Conservation (phyloP, 2,113 vertebrate species). For the Odocoileus hemionus region DNA sequence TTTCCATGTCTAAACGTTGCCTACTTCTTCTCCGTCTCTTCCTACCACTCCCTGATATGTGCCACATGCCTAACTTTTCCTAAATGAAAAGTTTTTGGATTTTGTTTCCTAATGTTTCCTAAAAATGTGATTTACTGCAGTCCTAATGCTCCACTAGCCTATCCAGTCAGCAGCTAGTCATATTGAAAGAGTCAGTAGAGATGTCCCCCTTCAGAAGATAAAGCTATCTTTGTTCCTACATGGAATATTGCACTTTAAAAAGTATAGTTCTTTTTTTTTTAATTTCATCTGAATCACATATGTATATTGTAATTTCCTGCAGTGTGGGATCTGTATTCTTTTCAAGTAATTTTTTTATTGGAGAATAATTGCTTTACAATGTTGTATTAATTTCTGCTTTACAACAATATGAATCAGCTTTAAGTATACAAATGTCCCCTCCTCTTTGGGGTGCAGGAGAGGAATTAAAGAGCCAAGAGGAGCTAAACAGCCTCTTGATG, state of each 20-base stretch:
- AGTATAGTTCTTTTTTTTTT: not conserved
- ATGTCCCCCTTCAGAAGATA: not conserved
- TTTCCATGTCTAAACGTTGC: not conserved
- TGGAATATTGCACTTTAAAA: not conserved
- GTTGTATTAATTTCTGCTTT: not conserved
- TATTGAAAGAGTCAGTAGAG: not conserved
- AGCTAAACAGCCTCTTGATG: not conserved
- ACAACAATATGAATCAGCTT: not conserved
- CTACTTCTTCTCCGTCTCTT: not conserved
- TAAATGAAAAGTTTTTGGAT: not conserved
- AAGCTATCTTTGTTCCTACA: not conserved
- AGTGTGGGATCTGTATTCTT: not conserved
- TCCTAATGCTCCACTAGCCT: not conserved
- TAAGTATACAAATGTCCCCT: not conserved
- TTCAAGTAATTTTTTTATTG: not conserved
- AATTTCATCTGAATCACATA: not conserved
- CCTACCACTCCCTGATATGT: not conserved
- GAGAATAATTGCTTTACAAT: not conserved
- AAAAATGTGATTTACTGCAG: not conserved
- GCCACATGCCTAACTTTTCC: not conserved
- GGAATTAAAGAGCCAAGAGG: not conserved
- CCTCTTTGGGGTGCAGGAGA: not conserved
- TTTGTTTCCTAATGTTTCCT: not conserved
- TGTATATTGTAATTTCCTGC: not conserved
- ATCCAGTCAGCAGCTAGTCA: not conserved